Conservation (phyloP, 2,888 invertebrate species). For the Athetis lepigone region DNA sequence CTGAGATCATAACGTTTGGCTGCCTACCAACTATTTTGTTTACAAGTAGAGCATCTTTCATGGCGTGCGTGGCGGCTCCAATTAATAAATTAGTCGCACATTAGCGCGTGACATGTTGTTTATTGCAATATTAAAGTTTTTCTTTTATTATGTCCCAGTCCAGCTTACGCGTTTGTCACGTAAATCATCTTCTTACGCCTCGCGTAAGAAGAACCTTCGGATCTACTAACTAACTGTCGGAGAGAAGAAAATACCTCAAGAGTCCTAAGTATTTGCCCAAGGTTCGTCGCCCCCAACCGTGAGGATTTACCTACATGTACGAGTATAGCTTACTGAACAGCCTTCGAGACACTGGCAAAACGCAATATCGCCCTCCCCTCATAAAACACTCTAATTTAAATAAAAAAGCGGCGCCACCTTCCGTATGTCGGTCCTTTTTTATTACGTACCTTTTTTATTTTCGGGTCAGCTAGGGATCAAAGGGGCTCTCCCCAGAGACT, state of each 20-base stretch:
- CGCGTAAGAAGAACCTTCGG: slow-evolving; percentile 66
- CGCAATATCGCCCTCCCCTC: slow-evolving; percentile 90
- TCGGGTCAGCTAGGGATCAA: slow-evolving; percentile 91
- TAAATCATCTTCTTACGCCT: slow-evolving; percentile 60
- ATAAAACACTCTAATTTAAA: slow-evolving; percentile 91
- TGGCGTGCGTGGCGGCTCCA: slow-evolving; percentile 59
- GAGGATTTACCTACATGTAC: slow-evolving; percentile 79
- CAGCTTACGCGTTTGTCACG: slow-evolving; percentile 46
- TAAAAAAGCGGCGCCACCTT: slow-evolving; percentile 91
- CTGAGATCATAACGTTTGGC: slow-evolving; percentile 77
- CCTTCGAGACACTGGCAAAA: slow-evolving; percentile 87
- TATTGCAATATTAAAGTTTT: slow-evolving; percentile 34
- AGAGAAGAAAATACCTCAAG: slow-evolving; percentile 76
- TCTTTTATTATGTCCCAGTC: slow-evolving; percentile 38
- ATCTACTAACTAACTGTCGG: slow-evolving; percentile 60
- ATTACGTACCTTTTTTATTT: slow-evolving; percentile 91
- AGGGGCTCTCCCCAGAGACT: slow-evolving; percentile 88
- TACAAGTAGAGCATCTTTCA: slow-evolving; percentile 76
- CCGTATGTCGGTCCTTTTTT: slow-evolving; percentile 90
- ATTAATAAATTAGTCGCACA: slow-evolving; percentile 69
- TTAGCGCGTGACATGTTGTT: slow-evolving; percentile 56
- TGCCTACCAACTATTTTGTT: slow-evolving; percentile 78
- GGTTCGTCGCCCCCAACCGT: slow-evolving; percentile 77
- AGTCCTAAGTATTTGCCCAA: slow-evolving; percentile 76
- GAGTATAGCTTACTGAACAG: slow-evolving; percentile 82